Evolutionary conservation across 1,140 invertebrate species (phyloP), one percentile per base, ranked within the genome.

Genomic region (Papilio dardanus): DNA sequence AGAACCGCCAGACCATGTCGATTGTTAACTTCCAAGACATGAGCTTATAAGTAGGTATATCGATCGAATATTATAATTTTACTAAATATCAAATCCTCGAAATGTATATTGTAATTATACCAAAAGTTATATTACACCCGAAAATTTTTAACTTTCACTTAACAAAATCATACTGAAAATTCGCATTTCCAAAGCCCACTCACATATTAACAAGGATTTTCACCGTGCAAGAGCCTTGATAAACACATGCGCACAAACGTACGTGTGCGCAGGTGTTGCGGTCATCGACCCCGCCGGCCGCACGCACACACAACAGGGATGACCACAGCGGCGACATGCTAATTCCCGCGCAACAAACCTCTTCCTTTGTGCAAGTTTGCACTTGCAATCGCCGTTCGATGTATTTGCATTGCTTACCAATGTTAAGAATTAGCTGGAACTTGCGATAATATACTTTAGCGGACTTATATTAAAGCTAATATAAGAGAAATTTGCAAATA

Each of bases 271-370:
- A 91, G 89, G 88, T 91, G 89, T 90, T 87, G 85, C 83, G 90
- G 90, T 92, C 90, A 88, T 76, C 85, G 89, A 84, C 90, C 37
- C 35, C 31, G 58, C 62, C 19, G 37, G 74, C 46, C 42, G 42
- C 76, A 74, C 74, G 62, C 78, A 74, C 74, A 68, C 75, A 78
- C 46, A 33, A 62, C 58, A 67, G 76, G 76, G 80, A 79, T 80
- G 80, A 79, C 79, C 80, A 85, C 83, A 84, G 78, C 74, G 67
- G 81, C 82, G 81, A 88, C 87, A 88, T 90, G 88, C 88, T 90
- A 90, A 90, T 90, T 90, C 81, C 84, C 80, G 76, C 79, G 75
- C 76, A 78, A 80, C 81, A 80, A 77, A 75, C 71, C 71, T 73
- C 50, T 73, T 54, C 28, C 71, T 73, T 73, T 73, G 71, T 73